Evolutionary conservation across 2,888 invertebrate genomes (phyloP), one percentile per base, ranked within the genome.

Genomic region (Ditylenchus weischeri): DNA sequence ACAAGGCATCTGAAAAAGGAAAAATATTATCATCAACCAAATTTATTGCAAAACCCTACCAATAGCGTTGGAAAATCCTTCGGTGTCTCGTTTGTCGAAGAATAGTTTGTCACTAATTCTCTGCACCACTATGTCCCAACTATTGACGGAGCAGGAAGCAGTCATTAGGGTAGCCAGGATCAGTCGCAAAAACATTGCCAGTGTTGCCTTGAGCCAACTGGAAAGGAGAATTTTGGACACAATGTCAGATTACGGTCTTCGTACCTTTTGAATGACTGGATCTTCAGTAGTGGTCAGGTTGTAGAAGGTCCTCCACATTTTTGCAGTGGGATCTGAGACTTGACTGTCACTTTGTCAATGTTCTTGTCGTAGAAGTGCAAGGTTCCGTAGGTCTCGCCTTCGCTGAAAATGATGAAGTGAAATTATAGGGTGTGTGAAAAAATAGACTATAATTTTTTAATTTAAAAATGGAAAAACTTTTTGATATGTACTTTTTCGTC

Each of bases 81-180:
- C 72, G 5, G 75, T 78, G 66, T 96, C 95, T 72, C 98, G 89
- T 85, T 96, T 98, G 84, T 98, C 98, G 84, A 98, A 90, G 86
- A 98, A 98, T 71, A 98, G 86, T 85, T 86, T 86, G 75, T 86
- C 84, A 57, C 85, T 86, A 47, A 87, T 84, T 62, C 86, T 83
- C 76, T 93, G 92, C 80, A 96, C 94, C 61, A 99, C 92, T 82
- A 98, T 92, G 84, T 98, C 98, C 98, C 98, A 98, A 3, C 95
- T 95, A 84, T 96, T 96, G 81, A 91, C 92, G 60, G 95, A 96
- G 38, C 98, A 89, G 0, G 95, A 93, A 85, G 93, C 92, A 85
- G 95, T 94, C 98, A 98, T 99, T 75, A 98, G 90, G 1, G 96
- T 94, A 0, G 96, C 93, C 81, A 99, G 86, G 81, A 99, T 98